Base-by-base conservation (phyloP, 2,113 vertebrate genomes). In the Corydoras maculifer region DNA sequence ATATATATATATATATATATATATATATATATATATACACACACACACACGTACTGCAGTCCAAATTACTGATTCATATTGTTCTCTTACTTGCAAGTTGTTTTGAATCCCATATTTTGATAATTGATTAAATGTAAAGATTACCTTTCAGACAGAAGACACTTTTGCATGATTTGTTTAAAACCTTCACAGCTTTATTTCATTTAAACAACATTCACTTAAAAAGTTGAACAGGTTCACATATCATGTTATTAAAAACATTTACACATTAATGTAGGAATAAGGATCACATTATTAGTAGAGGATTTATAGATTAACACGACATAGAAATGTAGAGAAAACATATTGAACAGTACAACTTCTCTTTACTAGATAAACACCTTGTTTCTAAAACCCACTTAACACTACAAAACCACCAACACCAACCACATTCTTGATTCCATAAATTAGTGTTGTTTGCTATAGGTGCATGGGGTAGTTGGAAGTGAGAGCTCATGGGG, bases 171-270 rank as follows among this genome's bases (percentile, higher is more conserved):
- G 10, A 29, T 74, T 70, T 11, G 9, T 80, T 71, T 54, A 78
- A 80, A 75, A 78, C 62, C 69, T 78, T 90, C 86, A 90, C 84
- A 90, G 87, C 82, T 90, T 90, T 90, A 91, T 89, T 91, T 69
- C 71, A 80, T 82, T 73, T 78, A 86, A n/a, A 43, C 3, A 57
- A 78, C 85, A 88, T 85, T 87, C 78, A 79, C 74, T 78, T 81
- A 72, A 81, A 84, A 85, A 48, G 66, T 66, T 63, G 63, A 53
- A 79, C 8, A 77, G 54, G 15, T 50, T 66, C 35, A 64, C 63
- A 54, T 65, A 59, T 58, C 35, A 48, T 3, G 55, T 53, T 31
- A 9, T 54, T 63, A 69, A 32, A 51, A 3, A 59, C 1, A 67
- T 65, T 59, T 72, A 65, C 73, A 86, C 79, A 80, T 74, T 54